Evolutionary conservation across 2,113 vertebrate species (phyloP).

Genomic region (Tragelaphus strepsiceros): DNA sequence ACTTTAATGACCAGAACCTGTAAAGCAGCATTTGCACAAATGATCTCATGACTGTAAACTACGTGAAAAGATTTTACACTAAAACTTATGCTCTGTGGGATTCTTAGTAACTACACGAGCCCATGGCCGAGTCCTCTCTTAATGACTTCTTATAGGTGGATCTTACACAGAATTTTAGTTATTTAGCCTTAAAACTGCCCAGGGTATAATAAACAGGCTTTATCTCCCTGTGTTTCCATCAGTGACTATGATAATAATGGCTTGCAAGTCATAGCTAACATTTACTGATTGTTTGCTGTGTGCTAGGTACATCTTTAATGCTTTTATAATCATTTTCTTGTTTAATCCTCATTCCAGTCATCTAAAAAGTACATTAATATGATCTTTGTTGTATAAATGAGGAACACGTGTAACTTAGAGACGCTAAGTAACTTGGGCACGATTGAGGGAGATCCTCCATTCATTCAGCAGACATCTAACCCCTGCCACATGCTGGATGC

Average conservation of each 20-base stretch:
- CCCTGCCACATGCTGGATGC: background rate
- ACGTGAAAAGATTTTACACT: background rate
- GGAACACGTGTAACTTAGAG: background rate
- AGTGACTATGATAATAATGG: background rate
- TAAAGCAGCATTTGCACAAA: background rate
- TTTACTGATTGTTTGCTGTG: background rate
- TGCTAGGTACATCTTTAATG: constrained; percentile 1
- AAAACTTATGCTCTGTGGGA: background rate
- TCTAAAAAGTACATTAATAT: background rate
- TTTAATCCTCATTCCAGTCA: background rate
- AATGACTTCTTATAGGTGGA: background rate
- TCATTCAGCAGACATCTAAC: background rate
- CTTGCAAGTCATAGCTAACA: constrained; percentile 24
- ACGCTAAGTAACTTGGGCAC: background rate
- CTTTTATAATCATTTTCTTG: background rate
- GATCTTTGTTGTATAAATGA: background rate
- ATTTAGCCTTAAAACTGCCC: constrained; percentile 39
- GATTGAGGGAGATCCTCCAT: background rate
- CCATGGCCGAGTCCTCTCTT: background rate
- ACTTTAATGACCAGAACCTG: background rate
- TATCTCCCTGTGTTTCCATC: background rate
- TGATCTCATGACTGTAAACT: background rate
- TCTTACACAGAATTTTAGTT: constrained; percentile 34
- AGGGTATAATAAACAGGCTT: constrained; percentile 42
- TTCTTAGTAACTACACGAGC: background rate